Evolutionary conservation across 2,888 invertebrate genomes (phyloP), one percentile per base, ranked within the genome.

Genomic region (Prenolepis imparis): DNA sequence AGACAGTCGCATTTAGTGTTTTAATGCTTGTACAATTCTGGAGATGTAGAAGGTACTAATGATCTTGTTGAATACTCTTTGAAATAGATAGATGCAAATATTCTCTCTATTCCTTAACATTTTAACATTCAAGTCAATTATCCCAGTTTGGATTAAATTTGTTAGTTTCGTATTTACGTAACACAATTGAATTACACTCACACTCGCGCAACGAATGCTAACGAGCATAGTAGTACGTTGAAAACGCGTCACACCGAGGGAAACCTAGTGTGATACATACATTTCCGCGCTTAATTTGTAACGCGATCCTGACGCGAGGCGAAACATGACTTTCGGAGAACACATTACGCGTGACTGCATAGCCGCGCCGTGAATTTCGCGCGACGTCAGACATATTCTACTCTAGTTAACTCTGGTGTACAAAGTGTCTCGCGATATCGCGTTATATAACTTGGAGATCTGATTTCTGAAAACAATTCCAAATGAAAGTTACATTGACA

Each of bases 241-340:
- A 75, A 73, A 74, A 83, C 70, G 67, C 61, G 80, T 80, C 73
- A 52, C 64, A 41, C 39, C 68, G 70, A 68, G 77, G 28, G 73
- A 78, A 15, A 78, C 73, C 41, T 24, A 59, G 61, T 73, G 59
- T 68, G 74, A 73, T 67, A 74, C 74, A 74, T 73, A 84, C 84
- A 61, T 83, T 74, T 75, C 73, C 61, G 75, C 75, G 75, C 75
- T 84, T 84, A 84, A 84, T 84, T 84, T 84, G 84, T 68, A 84
- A 63, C 84, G 67, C 67, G 74, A 83, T 84, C 72, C 78, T 78
- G 78, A 78, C 78, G 70, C 57, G 70, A 70, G 44, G 70, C 70
- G 70, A 68, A 70, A 59, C 78, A 78, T 70, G 78, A 78, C 78
- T 78, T 78, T 78, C 72, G 59, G 68, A 61, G 72, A 48, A 70